A percentile compares a stretch with the other conserved stretches of the same genome.
Evolutionary conservation across 2,888 invertebrate genomes (phyloP).

Genomic region (Metopia argyrocephala): DNA sequence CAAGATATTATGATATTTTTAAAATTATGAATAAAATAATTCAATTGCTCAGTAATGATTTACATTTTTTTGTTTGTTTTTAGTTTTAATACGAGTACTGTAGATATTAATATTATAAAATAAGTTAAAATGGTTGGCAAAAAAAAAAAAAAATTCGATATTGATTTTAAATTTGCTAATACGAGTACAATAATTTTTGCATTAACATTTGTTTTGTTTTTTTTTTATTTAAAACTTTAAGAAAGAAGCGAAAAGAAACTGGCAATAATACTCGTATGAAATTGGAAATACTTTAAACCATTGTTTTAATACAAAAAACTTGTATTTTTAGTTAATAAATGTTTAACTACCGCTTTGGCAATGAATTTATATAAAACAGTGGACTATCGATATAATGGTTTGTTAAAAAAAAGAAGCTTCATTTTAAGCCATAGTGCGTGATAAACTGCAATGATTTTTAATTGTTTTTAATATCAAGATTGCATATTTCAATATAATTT

Average conservation of each 20-base stretch:
- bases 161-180: too few relatives aligned
- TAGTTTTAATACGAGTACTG: too few relatives aligned
- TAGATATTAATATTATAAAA: background rate
- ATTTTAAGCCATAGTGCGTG: background rate
- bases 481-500: background rate
- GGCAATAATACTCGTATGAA: too few relatives aligned
- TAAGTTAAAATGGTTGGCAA: background rate
- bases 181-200: too few relatives aligned
- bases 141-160: background rate
- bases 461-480: background rate
- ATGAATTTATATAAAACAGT: conserved; percentile 6
- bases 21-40: too few relatives aligned
- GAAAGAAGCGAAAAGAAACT: background rate
- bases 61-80: background rate
- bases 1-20: too few relatives aligned
- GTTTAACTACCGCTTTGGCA: conserved; percentile 9
- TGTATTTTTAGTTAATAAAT: background rate
- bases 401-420: background rate
- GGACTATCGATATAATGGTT: background rate
- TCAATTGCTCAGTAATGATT: too few relatives aligned
- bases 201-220: too few relatives aligned
- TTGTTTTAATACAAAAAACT: background rate
- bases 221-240: too few relatives aligned
- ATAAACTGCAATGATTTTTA: background rate
- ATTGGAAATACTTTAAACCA: too few relatives aligned